Base-by-base conservation (phyloP, 2,888 invertebrate species). In the Tuta absoluta region DNA sequence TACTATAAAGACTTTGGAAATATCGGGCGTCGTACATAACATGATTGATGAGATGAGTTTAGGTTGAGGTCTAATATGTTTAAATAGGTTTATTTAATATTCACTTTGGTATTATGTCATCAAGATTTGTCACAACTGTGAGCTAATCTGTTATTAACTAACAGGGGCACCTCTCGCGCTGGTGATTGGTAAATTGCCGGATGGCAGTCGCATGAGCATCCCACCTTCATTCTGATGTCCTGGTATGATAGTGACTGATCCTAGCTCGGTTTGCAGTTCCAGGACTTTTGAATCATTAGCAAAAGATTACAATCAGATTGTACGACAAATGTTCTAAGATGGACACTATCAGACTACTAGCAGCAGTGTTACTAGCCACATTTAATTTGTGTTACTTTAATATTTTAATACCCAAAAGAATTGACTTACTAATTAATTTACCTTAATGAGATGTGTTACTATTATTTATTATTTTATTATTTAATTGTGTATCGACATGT, bases 181-280 rank as follows among this genome's bases (percentile, higher is more conserved):
- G 66, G 73, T 83, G 82, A 89, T 89, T 89, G 87, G 74, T 86
- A 87, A 87, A 89, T 89, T 86, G 74, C 88, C 87, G 90, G 90
- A 89, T 78, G 88, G 73, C 81, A 81, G 81, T 77, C 74, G 71
- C 75, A 70, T 75, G 75, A 75, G 75, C 80, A 72, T 80, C 84
- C 87, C 84, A 84, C 85, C 80, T 80, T 79, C 68, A 37, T 48
- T 17, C 28, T 48, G 19, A 45, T 17, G 14, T 24, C 41, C 24
- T 61, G 17, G 48, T 24, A 56, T 49, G 41, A 41, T 53, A 19
- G 23, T 23, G 21, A 24, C 11, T 24, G 53, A 37, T 38, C 49
- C 17, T 45, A 60, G 23, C 24, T 45, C 45, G 41, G 59, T 4
- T 23, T 21, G 1, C 33, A 33, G 33, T 33, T 17, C 21, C 48